phyloP scores from a whole-genome alignment of 2,888 invertebrate genomes.

The Aricia artaxerxes region DNA sequence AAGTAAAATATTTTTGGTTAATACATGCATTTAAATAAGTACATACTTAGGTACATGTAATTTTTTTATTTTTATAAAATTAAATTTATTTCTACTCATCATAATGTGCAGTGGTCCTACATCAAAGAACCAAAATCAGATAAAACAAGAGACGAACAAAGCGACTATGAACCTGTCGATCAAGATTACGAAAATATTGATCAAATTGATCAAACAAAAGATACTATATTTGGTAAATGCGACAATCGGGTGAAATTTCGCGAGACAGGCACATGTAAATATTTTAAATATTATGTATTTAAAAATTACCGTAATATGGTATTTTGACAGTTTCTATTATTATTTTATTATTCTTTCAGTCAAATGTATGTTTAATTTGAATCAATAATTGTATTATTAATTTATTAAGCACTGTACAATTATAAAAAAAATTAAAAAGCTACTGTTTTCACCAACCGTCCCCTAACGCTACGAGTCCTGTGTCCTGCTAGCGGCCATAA shows the following conservation, averaged over 20 bases:
- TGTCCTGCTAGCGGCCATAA: no score
- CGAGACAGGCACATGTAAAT: conserved; percentile 49
- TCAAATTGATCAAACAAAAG: background rate
- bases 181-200: background rate
- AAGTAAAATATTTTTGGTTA: background rate
- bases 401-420: no score
- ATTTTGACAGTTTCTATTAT: no score
- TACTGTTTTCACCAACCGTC: no score
- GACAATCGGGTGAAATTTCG: background rate
- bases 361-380: no score
- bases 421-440: no score
- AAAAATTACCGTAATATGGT: no score
- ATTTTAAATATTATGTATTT: conserved; percentile 31
- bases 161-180: background rate
- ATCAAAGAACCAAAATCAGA: background rate
- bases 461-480: no score
- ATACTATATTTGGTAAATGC: background rate
- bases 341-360: no score
- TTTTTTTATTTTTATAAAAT: background rate
- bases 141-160: background rate
- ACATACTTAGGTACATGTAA: background rate
- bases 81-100: background rate
- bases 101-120: conserved; percentile 2
- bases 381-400: no score
- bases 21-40: background rate